These are phyloP conservation scores for Ichneumoninae sp. DNA, from an alignment of 2,888 invertebrate species.

Conservation along the genomic window DNA sequence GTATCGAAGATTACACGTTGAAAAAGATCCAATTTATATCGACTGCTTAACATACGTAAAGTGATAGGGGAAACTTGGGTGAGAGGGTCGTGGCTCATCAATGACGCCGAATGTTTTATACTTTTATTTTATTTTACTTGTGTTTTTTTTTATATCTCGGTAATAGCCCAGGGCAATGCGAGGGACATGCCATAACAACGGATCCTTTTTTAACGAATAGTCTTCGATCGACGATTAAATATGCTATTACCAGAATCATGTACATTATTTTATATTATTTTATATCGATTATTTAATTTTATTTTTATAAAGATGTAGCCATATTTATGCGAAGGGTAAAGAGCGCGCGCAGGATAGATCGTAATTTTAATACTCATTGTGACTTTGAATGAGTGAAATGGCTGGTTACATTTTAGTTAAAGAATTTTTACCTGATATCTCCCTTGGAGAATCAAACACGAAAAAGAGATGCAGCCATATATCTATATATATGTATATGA, in stretches of 20 bases:
- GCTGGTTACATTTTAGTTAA: slow-evolving; percentile 74
- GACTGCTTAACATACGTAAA: slow-evolving; percentile 3
- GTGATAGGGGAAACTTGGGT: not conserved
- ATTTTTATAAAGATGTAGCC: slow-evolving; percentile 76
- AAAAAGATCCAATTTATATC: slow-evolving; percentile 62
- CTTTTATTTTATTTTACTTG: not conserved
- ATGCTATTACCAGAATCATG: slow-evolving; percentile 74
- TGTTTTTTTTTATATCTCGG: not conserved
- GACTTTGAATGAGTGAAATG: slow-evolving; percentile 70
- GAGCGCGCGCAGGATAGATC: slow-evolving; percentile 49
- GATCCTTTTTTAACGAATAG: slow-evolving; percentile 64
- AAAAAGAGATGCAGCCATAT: slow-evolving; percentile 47
- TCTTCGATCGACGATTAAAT: slow-evolving; percentile 67
- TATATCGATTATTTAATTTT: slow-evolving; percentile 80
- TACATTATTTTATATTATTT: slow-evolving; percentile 79
- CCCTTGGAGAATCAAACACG: slow-evolving; percentile 61
- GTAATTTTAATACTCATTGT: slow-evolving; percentile 75
- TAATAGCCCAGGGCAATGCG: not conserved
- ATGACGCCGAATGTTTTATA: not conserved
- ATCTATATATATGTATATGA: slow-evolving; percentile 29
- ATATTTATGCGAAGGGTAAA: slow-evolving; percentile 69
- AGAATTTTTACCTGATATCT: slow-evolving; percentile 71
- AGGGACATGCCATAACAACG: slow-evolving; percentile 20
- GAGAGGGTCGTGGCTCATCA: not conserved
- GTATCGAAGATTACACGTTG: slow-evolving; percentile 72